These are phyloP conservation scores for Ophion obscuratus DNA, from an alignment of 2,888 invertebrate genomes.

Conservation along the genomic window DNA sequence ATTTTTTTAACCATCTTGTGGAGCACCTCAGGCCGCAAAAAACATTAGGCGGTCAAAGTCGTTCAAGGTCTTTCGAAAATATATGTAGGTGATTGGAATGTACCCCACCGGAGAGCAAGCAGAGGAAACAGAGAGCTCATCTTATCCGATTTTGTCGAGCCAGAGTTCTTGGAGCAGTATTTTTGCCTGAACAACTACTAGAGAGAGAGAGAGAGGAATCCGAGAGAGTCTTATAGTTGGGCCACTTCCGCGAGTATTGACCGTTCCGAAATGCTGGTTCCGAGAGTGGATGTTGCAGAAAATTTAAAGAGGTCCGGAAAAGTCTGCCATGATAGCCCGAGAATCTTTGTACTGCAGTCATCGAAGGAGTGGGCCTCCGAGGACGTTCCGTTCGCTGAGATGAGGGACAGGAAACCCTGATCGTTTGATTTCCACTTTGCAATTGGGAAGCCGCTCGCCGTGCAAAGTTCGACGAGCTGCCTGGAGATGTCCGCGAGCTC, in stretches of 20 bases:
- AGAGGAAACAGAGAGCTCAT: conserved; percentile 33
- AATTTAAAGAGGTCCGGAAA: conserved; percentile 41
- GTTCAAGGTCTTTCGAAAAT: too few species aligned
- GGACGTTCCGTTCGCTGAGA: neutral
- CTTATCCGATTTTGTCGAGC: conserved; percentile 59
- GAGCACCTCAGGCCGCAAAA: too few species aligned
- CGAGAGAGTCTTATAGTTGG: conserved; percentile 64
- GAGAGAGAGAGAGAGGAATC: conserved; percentile 50
- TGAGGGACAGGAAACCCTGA: neutral
- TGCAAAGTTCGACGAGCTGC: conserved; percentile 37
- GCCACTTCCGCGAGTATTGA: conserved; percentile 51
- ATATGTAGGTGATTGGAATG: too few species aligned
- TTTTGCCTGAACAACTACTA: conserved; percentile 60
- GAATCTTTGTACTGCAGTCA: conserved; percentile 36
- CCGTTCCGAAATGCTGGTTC: conserved; percentile 44
- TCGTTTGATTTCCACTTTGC: conserved; percentile 40
- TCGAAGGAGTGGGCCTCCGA: conserved; percentile 22
- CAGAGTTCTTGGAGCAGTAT: conserved; percentile 62
- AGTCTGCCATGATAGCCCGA: conserved; percentile 62
- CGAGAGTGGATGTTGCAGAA: neutral
- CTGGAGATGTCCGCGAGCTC: neutral
- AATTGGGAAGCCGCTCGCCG: conserved; percentile 59
- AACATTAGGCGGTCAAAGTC: too few species aligned
- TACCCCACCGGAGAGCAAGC: conserved; percentile 7
- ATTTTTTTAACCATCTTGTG: too few species aligned